Evolutionary conservation across 37 sponge, comb jelly and placozoan species (phyloP), one percentile per base, ranked within the genome.

Genomic region (Spongia lamella): DNA sequence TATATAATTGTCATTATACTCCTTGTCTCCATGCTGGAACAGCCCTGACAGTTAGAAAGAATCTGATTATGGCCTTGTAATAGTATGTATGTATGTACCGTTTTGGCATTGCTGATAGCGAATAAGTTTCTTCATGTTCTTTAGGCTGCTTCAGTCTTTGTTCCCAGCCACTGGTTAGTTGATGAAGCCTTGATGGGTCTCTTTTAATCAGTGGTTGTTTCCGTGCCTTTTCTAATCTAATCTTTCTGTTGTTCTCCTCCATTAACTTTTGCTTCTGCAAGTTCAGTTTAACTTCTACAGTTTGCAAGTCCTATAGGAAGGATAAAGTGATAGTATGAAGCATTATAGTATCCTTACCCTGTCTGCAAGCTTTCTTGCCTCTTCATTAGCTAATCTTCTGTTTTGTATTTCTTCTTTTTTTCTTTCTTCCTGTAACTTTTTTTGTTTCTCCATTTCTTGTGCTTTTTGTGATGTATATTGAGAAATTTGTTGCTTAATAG

Each of bases 1-100:
- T 31, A 34, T 7, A 34, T 31, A 31, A 33, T 52, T 38, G 56
- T 81, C 56, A 78, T n/a, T n/a, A n/a, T 29, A 78, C 20, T 49
- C 80, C 80, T 68, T 89, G 89, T 68, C 89, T 78, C 89, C 89
- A 89, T 53, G 80, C 68, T 40, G 89, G 89, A 22, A 89, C 64
- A 30, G 89, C 89, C 68, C 89, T 72, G 61, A 27, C 21, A 60
- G 25, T 15, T 36, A 60, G 9, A 22, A 30, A 16, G 5, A 7
- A 25, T n/a, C n/a, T 39, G 27, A 70, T 59, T 56, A 32, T 36
- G 30, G 35, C 9, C 26, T 2, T 15, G 37, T 20, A 9, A 32
- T 37, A 38, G 37, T 22, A 39, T 38, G 6, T 3, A 3, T 39
- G 19, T 62, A 59, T 50, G 0, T 32, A 81, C 82, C 82, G 70